Conservation (phyloP, 2,888 invertebrate species). For the Phyto melanocephala region DNA sequence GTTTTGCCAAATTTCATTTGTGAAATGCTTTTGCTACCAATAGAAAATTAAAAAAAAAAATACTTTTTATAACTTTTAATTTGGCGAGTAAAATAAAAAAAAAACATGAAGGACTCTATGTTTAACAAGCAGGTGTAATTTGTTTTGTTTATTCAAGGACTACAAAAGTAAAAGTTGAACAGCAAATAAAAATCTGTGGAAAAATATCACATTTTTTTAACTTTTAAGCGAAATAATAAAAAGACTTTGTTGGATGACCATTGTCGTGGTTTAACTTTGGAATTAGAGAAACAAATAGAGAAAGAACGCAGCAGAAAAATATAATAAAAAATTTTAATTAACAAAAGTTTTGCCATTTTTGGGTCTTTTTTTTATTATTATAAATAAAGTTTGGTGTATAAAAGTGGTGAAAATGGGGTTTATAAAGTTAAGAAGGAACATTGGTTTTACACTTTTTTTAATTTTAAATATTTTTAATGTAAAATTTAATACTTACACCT, state of each 20-base stretch:
- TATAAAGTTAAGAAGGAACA: background rate
- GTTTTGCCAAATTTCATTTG: slow-evolving; percentile 35
- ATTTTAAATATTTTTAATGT: background rate
- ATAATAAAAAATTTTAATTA: slow-evolving; percentile 38
- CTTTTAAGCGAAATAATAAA: background rate
- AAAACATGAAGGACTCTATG: slow-evolving; percentile 50
- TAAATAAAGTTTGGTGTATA: background rate
- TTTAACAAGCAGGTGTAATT: slow-evolving; percentile 61
- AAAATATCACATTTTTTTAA: background rate
- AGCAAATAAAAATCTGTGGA: slow-evolving; percentile 27
- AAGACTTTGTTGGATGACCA: slow-evolving; percentile 24
- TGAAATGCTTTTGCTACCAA: background rate
- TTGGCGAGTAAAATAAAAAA: slow-evolving; percentile 29
- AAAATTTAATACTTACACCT: slow-evolving; percentile 30
- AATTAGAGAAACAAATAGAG: slow-evolving; percentile 13
- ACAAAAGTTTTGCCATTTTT: slow-evolving; percentile 34
- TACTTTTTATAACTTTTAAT: slow-evolving; percentile 42
- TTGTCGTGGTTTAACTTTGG: slow-evolving; percentile 46
- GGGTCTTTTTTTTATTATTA: background rate
- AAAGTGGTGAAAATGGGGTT: background rate
- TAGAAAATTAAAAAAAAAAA: background rate
- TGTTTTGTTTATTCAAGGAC: slow-evolving; percentile 54
- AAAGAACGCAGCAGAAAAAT: background rate
- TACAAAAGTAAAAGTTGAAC: slow-evolving; percentile 50
- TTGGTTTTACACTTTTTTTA: background rate